Base-by-base conservation (phyloP, 2,113 vertebrate species). In the Procavia capensis region DNA sequence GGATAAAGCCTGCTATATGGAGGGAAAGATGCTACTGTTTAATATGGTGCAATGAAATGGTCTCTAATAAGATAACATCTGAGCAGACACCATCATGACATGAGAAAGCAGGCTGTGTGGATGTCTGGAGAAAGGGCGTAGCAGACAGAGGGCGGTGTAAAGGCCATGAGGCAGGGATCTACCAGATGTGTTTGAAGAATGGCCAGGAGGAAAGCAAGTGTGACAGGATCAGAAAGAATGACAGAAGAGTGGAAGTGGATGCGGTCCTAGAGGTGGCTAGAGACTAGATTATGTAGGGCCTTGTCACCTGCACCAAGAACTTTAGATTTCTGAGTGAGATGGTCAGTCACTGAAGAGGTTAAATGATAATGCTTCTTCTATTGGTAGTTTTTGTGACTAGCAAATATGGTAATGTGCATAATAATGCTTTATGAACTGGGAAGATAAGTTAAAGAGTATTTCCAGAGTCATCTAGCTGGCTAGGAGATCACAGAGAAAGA, bases 371-470 rank as follows among this genome's bases (percentile, higher is more conserved):
- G 39, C 63, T 47, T 93, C 59, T 88, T 34, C 36, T 47, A 2
- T 20, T 22, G 25, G 64, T 74, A 39, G 41, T 16, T 82, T 92
- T 39, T 68, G 14, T 59, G 88, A 31, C 70, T 20, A 22, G 24
- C 10, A 43, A 45, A 83, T 80, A 50, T 93, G 61, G 39, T 50
- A 66, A 61, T 83, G 39, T 13, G 1, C 68, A 16, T 54, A 47
- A 63, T 79, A 87, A 89, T 85, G 45, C 39, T 78, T 80, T 80
- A 39, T 41, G 68, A 86, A 57, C 34, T 14, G 10, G 45, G 9
- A 87, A 89, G 31, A 91, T 76, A 85, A 39, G 47, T 76, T 93
- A 25, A 83, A 54, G 80, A 85, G 24, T 83, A n/a, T 89, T 96
- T 87, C 47, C 75, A 95, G 85, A 36, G 31, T 66, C 45, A 16